Percentiles rank a stretch among this genome's conserved stretches.
phyloP scores from a whole-genome alignment of 2,888 invertebrate genomes.

The Pachymerium ferrugineum region DNA sequence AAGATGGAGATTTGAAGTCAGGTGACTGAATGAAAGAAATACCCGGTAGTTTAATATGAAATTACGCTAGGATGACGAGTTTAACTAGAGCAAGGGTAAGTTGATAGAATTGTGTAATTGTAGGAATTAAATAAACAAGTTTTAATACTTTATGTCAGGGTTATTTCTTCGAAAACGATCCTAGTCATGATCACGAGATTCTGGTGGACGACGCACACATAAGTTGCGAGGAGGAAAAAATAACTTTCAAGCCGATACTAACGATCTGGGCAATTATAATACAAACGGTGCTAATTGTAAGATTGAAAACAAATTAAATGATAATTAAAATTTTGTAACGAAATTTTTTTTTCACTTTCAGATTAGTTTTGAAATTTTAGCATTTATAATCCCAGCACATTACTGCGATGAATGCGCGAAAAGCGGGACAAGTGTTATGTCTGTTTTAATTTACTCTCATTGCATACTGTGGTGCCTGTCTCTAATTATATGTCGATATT shows the following conservation, averaged over 20 bases:
- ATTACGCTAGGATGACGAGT: no score
- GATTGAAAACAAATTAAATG: background rate
- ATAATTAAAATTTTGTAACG: no score
- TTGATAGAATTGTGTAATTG: no score
- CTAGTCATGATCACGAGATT: background rate
- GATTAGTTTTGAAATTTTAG: background rate
- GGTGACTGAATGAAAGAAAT: no score
- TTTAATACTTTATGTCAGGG: no score
- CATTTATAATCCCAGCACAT: background rate
- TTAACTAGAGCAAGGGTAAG: background rate
- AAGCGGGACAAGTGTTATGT: background rate
- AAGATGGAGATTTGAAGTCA: no score
- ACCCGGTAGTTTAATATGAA: no score
- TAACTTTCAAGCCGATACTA: background rate
- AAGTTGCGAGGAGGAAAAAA: background rate
- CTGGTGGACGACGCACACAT: background rate
- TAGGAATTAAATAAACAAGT: no score
- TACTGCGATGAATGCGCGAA: background rate
- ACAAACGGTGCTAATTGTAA: background rate
- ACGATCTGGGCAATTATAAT: background rate
- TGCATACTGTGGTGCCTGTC: background rate
- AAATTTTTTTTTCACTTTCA: background rate
- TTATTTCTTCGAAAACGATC: background rate
- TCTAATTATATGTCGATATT: background rate
- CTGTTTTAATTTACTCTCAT: background rate